phyloP scores from a whole-genome alignment of 1,140 invertebrate species.

The Rhagoletis zephyria region DNA sequence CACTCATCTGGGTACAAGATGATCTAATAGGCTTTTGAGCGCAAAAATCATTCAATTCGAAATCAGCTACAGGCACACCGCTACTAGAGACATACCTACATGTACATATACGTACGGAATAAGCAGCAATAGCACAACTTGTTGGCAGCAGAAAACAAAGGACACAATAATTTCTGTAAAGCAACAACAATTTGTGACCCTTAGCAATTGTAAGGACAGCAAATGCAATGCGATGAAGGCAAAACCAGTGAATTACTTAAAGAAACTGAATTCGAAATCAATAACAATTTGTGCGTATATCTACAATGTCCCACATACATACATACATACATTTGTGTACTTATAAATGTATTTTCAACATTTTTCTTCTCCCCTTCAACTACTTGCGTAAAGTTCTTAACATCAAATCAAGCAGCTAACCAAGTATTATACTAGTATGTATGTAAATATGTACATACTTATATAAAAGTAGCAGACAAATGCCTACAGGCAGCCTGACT shows the following conservation, averaged over 20 bases:
- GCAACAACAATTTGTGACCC: slow-evolving; percentile 1
- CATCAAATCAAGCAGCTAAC: slow-evolving; percentile 10
- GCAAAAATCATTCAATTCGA: slow-evolving; percentile 40
- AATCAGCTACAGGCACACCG: background rate
- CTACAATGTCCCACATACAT: background rate
- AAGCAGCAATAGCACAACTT: background rate
- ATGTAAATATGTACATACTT: background rate
- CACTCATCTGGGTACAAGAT: background rate
- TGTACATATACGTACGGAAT: background rate
- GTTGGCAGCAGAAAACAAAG: background rate
- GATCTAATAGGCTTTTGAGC: slow-evolving; percentile 32
- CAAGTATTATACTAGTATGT: background rate
- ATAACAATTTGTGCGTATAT: background rate
- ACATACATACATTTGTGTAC: too few species aligned
- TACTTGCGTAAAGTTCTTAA: background rate
- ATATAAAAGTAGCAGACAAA: too few species aligned
- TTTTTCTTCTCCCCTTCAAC: background rate
- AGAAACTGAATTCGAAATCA: slow-evolving; percentile 1
- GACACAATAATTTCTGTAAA: background rate
- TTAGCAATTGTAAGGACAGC: background rate
- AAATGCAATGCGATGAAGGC: background rate
- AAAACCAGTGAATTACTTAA: background rate
- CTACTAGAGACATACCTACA: too few species aligned
- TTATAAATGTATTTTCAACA: too few species aligned
- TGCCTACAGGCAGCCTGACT: background rate